These are phyloP conservation scores for Rotaria sp. DNA, from an alignment of 2,888 invertebrate species.

Conservation along the genomic window DNA sequence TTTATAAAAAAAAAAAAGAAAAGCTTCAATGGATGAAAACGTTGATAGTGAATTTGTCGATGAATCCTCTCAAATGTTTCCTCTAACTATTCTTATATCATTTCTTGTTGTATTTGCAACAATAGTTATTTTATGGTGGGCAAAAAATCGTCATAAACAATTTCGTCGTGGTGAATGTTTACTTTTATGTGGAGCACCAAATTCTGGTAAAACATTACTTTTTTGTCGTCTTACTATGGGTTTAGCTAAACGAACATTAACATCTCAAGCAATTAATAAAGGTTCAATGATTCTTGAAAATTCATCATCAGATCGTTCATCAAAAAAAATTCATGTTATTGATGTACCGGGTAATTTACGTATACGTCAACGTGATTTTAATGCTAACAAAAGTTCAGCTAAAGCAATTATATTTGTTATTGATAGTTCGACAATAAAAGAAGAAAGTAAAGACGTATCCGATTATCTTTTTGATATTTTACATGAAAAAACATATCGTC, in stretches of 20 bases:
- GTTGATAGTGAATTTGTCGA: background rate
- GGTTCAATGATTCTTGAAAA: background rate
- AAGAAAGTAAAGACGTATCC: slow-evolving; percentile 6
- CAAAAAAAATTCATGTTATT: background rate
- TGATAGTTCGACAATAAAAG: background rate
- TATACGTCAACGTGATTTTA: slow-evolving; percentile 26
- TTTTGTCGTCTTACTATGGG: background rate
- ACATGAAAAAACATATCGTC: background rate
- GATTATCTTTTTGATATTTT: slow-evolving; percentile 24
- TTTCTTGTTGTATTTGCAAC: background rate
- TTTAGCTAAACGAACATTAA: slow-evolving; percentile 1
- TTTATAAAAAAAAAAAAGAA: background rate
- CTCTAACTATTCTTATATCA: background rate
- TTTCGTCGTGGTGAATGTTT: background rate
- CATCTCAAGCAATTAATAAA: background rate
- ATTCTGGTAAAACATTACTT: slow-evolving; percentile 6
- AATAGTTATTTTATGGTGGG: slow-evolving; percentile 12
- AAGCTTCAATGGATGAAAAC: background rate
- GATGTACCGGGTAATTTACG: slow-evolving; percentile 29
- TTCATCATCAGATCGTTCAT: background rate
- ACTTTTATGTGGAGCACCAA: background rate
- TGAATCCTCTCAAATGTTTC: background rate
- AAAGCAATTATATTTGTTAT: slow-evolving; percentile 11
- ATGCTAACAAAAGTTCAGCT: background rate
- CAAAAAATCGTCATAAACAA: background rate